phyloP scores from a whole-genome alignment of 2,113 vertebrate genomes.

The Sarotherodon lohbergeri region DNA sequence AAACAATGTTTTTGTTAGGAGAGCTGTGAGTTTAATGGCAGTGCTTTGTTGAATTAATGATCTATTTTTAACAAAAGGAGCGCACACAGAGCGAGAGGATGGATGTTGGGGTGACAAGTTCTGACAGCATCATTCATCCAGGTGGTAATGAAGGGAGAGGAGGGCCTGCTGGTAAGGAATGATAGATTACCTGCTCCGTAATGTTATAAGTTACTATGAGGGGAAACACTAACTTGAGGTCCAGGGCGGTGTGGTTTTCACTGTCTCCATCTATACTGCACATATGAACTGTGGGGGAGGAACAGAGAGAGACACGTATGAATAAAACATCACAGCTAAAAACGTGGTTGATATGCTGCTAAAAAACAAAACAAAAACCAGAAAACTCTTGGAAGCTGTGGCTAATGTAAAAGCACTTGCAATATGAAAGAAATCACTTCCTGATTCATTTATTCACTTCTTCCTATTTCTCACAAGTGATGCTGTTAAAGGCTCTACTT shows the following conservation, averaged over 20 bases:
- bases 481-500: background rate
- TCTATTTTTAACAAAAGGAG: background rate
- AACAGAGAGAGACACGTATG: background rate
- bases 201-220: slow-evolving; percentile 67
- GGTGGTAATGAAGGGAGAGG: slow-evolving; percentile 27
- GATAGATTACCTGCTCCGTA: slow-evolving; percentile 47
- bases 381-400: background rate
- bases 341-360: background rate
- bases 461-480: background rate
- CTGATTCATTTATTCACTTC: background rate
- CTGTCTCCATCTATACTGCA: slow-evolving; percentile 87
- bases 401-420: background rate
- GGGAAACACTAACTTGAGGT: slow-evolving; percentile 84
- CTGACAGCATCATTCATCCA: slow-evolving; percentile 48
- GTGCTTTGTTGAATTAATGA: slow-evolving; percentile 3
- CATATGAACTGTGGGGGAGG: slow-evolving; percentile 79
- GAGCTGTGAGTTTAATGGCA: background rate
- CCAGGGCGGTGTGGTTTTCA: slow-evolving; percentile 87
- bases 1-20: slow-evolving; percentile 1
- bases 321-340: background rate
- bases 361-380: background rate
- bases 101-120: slow-evolving; percentile 15
- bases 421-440: background rate
- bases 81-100: slow-evolving; percentile 1
- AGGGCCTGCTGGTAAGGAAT: slow-evolving; percentile 7